phyloP scores from a whole-genome alignment of 1,140 invertebrate genomes.

The Mamestra configurata region DNA sequence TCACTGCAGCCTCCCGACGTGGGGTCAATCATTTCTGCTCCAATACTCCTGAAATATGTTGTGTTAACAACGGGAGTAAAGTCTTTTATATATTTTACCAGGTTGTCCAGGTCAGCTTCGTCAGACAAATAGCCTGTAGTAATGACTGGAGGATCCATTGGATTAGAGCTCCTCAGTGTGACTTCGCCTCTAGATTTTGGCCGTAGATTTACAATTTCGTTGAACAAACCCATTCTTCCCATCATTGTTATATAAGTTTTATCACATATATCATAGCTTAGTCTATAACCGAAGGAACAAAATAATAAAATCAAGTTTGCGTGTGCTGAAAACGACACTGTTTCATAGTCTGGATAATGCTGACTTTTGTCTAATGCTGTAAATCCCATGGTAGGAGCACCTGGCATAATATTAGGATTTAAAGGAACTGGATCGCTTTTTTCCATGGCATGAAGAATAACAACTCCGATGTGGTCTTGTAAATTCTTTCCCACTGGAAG shows the following conservation, averaged over 20 bases:
- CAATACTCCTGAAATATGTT: not conserved
- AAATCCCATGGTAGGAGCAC: not conserved
- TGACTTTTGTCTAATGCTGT: slow-evolving; percentile 15
- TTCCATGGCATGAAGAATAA: slow-evolving; percentile 3
- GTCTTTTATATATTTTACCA: slow-evolving; percentile 1
- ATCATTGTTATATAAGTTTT: not conserved
- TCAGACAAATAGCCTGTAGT: not conserved
- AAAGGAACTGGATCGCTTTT: not conserved
- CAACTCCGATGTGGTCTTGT: slow-evolving; percentile 79
- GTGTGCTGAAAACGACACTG: not conserved
- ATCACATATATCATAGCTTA: slow-evolving; percentile 19
- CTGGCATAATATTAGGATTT: not conserved
- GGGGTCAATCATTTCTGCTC: not conserved
- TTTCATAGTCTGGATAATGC: slow-evolving; percentile 30
- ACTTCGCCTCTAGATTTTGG: slow-evolving; percentile 36
- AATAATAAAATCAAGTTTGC: not conserved
- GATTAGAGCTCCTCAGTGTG: slow-evolving; percentile 4
- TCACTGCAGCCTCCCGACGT: not conserved
- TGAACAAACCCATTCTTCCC: not conserved
- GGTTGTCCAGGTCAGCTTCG: not conserved
- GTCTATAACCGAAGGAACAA: slow-evolving; percentile 3
- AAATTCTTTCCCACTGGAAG: slow-evolving; percentile 90
- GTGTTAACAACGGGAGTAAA: not conserved
- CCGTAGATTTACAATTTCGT: slow-evolving; percentile 2
- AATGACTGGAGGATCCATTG: slow-evolving; percentile 24